Base-by-base conservation (phyloP, 1,140 invertebrate species). In the Macrostomum lignano region DNA sequence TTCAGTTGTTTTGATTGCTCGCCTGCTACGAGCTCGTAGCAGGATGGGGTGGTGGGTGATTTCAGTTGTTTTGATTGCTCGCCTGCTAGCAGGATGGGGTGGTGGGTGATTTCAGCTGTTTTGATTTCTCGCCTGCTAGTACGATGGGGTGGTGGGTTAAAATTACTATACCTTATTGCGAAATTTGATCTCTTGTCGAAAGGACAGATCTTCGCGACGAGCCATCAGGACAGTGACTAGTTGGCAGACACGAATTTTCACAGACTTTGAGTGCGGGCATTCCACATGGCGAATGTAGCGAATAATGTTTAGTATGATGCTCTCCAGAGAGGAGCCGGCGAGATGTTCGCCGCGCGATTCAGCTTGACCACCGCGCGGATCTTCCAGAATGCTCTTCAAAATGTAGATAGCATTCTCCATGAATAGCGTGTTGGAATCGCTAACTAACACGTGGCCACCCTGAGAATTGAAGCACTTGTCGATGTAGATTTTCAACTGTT, bases 361-460 rank as follows among this genome's bases (percentile, higher is more conserved):
- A 34, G 23, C 31, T 33, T 34, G 20, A 19, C 21, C 21, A 17
- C 36, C 75, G n/a, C n/a, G n/a, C n/a, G n/a, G n/a, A n/a, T 68
- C 74, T 49, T 91, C 79, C 42, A 93, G 51, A 22, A 96, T 81
- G 44, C 78, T 88, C 56, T 84, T 91, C 75, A 94, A 84, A 38
- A 96, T 93, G 47, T 88, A 88, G 44, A 94, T 91, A 1, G 78
- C 79, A 48, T 96, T 84, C 47, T 93, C 84, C 29, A 93, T 79
- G 48, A 93, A 93, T 49, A 84, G 75, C 0, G 84, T 93, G 49
- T 88, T 93, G n/a, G 75, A 66, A 36, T 86, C 79, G 24, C 44
- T 47, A 1, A 91, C 68, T 45, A 81, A 72, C 7, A 88, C 73
- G 69, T 33, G 32, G 10, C n/a, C n/a, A 17, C 11, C 15, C 11